Evolutionary conservation across 2,113 vertebrate species (phyloP), one percentile per base, ranked within the genome.

Genomic region (Danio rerio): DNA sequence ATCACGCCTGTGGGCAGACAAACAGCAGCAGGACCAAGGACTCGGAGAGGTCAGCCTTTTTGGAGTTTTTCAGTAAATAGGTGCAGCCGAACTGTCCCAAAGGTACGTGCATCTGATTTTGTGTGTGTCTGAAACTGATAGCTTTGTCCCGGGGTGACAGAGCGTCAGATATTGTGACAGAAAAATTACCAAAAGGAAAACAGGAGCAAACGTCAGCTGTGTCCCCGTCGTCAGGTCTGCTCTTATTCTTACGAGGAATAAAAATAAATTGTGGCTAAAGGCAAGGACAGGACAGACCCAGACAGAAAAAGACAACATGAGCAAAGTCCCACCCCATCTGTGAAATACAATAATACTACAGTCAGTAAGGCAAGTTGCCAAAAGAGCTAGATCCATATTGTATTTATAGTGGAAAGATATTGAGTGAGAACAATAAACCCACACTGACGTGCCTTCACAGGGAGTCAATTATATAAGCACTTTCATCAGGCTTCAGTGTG

Each of bases 91-190:
- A 74, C 16, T 68, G 53, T 78, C 65, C 68, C 81, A 76, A 68
- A 70, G 74, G 76, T 65, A 55, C 20, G 15, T 15, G 12, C 61
- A 78, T 78, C 43, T 65, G 20, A 70, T 71, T 78, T n/a, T 21
- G 6, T 78, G 53, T 61, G 62, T 55, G 69, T 75, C 61, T 84
- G 56, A 62, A 20, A 47, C 59, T 58, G 80, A 85, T 52, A 56
- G 80, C 50, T 66, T 78, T 82, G 58, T 85, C 74, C 66, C 7
- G 43, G 15, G 59, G 74, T 65, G 65, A 81, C 70, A 42, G 52
- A 61, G 20, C 5, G 63, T 50, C 78, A 63, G 79, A 52, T 18
- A 77, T 52, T 63, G 45, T 71, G 72, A 62, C 45, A n/a, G 11
- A 66, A 56, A 59, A n/a, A 81, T 18, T 53, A 49, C 1, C 50